Percentiles rank a stretch among this genome's conserved stretches.
These are phyloP conservation scores for Stylophora pistillata DNA, from an alignment of 64 coral and sea anemone genomes.

Conservation along the genomic window DNA sequence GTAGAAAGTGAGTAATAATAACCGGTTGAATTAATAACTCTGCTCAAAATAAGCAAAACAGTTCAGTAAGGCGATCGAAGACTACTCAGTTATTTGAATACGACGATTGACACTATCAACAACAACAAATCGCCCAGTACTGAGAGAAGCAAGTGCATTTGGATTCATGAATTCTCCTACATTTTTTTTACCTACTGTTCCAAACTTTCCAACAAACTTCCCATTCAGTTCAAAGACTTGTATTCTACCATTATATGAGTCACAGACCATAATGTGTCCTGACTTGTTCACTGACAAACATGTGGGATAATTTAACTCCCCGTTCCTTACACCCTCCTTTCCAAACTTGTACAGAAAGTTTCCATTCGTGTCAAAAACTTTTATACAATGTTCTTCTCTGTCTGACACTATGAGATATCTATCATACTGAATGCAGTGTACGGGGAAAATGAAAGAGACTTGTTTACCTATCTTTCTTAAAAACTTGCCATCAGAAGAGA, in stretches of 20 bases:
- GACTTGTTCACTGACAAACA: slow-evolving; percentile 52
- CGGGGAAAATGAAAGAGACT: slow-evolving; percentile 13
- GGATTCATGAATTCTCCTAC: slow-evolving; percentile 12
- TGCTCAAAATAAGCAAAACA: too few species aligned
- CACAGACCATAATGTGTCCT: slow-evolving; percentile 57
- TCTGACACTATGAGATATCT: slow-evolving; percentile 48
- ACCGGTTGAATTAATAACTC: too few species aligned
- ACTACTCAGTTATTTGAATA: too few species aligned
- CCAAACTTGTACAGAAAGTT: slow-evolving; percentile 38
- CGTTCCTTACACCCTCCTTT: background rate
- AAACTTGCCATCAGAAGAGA: slow-evolving; percentile 45
- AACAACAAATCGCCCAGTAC: too few species aligned
- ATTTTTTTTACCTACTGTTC: slow-evolving; percentile 13
- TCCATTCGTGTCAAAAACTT: slow-evolving; percentile 46
- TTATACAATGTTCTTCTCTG: slow-evolving; percentile 23
- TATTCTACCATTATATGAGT: slow-evolving; percentile 34
- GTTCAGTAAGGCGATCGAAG: too few species aligned
- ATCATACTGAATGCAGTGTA: slow-evolving; percentile 34
- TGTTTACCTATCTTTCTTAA: slow-evolving; percentile 2
- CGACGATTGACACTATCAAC: too few species aligned
- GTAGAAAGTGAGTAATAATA: too few species aligned
- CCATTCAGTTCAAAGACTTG: slow-evolving; percentile 59
- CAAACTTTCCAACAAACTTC: slow-evolving; percentile 55
- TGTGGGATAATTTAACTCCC: slow-evolving; percentile 39
- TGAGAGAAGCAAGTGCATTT: too few species aligned